Evolutionary conservation across 1,140 invertebrate genomes (phyloP).

Genomic region (Plodia interpunctella): DNA sequence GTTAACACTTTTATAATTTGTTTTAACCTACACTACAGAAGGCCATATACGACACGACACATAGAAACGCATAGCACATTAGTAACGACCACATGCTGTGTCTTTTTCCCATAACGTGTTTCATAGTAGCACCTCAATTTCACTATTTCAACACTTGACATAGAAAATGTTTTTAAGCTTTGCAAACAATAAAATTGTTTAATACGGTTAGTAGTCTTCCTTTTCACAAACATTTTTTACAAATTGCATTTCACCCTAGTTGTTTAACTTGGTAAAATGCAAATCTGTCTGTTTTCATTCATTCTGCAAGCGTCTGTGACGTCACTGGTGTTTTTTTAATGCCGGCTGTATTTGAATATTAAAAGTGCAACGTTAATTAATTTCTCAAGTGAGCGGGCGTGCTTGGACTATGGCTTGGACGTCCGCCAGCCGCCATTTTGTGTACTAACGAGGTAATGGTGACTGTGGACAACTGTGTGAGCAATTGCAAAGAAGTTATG

Average conservation of each 20-base stretch:
- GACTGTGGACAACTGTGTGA: not conserved
- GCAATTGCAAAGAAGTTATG: too few relatives aligned
- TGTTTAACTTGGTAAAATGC: not conserved
- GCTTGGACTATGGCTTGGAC: not conserved
- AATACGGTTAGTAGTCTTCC: not conserved
- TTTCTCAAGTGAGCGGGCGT: not conserved
- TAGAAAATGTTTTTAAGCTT: too few relatives aligned
- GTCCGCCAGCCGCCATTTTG: not conserved
- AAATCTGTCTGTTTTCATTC: not conserved
- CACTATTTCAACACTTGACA: too few relatives aligned
- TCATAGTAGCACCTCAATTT: too few relatives aligned
- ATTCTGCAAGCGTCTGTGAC: not conserved
- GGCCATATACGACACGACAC: too few relatives aligned
- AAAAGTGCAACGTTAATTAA: slow-evolving; percentile 1
- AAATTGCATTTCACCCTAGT: not conserved
- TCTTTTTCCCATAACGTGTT: too few relatives aligned
- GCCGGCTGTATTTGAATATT: not conserved
- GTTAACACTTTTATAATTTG: too few relatives aligned
- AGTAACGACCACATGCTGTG: too few relatives aligned
- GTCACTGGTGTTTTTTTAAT: not conserved
- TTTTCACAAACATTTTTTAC: not conserved
- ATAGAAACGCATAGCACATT: too few relatives aligned
- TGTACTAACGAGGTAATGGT: not conserved
- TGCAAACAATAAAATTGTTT: too few relatives aligned
- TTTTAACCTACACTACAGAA: too few relatives aligned